Base-by-base conservation (phyloP, 2,888 invertebrate genomes). In the Tetranychus truncatus region DNA sequence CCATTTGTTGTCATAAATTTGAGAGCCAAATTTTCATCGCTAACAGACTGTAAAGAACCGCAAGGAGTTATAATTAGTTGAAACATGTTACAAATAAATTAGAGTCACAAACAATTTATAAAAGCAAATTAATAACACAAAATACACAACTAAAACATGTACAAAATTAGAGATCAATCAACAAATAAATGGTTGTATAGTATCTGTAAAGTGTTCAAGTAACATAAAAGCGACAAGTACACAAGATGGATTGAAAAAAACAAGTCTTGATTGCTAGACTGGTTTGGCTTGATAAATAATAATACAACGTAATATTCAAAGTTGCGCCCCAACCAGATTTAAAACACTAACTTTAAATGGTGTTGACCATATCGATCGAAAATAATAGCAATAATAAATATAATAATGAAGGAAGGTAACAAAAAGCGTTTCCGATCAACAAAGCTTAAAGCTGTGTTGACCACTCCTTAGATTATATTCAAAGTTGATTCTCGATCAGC, bases 11-110 rank as follows among this genome's bases (percentile, higher is more conserved):
- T 20, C 69, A 69, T 69, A 24, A 24, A 69, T 69, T 69, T 18
- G 11, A 75, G 75, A 66, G 76, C 55, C 20, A 77, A 46, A 44
- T 77, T 76, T 71, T 77, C 77, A 73, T 77, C 20, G 34, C 77
- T 77, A 1, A 46, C 20, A 21, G 77, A 75, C 77, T 76, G 44
- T 8, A 74, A 55, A 55, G 55, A 55, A 55, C 15, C 55, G 11
- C 21, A 69, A 69, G 69, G n/a, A 24, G 34, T 5, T 34, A 69
- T 20, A 55, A 55, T 55, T 6, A 55, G 55, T 55, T 55, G 55
- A 55, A 55, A 55, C 55, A 55, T 55, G 15, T 55, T 15, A 55
- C 3, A 7, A 55, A 55, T 9, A 9, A 55, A 55, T 55, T 55
- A 55, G 7, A 55, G 55, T 55, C 9, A 55, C 11, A 55, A 15